Evolutionary conservation across 2,797 vertebrate genomes (phyloP), one percentile per base, ranked within the genome.

Genomic region (Sebastiscus tertius): DNA sequence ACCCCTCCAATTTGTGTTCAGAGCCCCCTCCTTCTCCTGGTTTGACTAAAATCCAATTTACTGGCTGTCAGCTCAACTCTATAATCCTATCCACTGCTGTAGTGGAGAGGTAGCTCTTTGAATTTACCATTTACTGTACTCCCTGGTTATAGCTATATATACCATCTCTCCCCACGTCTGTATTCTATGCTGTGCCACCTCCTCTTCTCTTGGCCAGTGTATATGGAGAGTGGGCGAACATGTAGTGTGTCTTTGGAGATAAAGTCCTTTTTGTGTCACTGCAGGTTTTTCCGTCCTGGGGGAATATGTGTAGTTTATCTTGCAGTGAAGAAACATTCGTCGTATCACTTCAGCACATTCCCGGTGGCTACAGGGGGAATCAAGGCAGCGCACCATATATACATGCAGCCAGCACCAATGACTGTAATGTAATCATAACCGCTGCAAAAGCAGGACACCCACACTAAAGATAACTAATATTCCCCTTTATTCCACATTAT

Each of bases 1-100:
- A 94, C 92, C 93, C 92, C 94, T 92, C 87, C 92, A 95, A 95
- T 96, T 95, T 95, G 93, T 93, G 92, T 94, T 94, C 89, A 56
- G 82, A 87, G 80, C 89, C 93, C 91, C 90, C 92, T 88, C 91
- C 92, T 87, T 82, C 88, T 87, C 91, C 88, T 93, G 90, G 94
- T 96, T 94, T 95, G 95, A 96, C 95, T 96, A 95, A 96, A 96
- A 96, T 96, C 95, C 95, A 96, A 96, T 96, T 96, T 96, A 94
- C 94, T 96, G 94, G 93, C 95, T 96, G 95, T 96, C 95, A 96
- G 93, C 94, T 96, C 94, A 94, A 93, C 92, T 94, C 95, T 93
- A 93, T 96, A 95, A 96, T 96, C 95, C 95, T 92, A 95, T 92
- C 94, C 93, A 92, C 90, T 86, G 95, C 94, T 93, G 93, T 94